Base-by-base conservation (phyloP, 2,113 vertebrate species). In the Poeciliopsis occidentalis region DNA sequence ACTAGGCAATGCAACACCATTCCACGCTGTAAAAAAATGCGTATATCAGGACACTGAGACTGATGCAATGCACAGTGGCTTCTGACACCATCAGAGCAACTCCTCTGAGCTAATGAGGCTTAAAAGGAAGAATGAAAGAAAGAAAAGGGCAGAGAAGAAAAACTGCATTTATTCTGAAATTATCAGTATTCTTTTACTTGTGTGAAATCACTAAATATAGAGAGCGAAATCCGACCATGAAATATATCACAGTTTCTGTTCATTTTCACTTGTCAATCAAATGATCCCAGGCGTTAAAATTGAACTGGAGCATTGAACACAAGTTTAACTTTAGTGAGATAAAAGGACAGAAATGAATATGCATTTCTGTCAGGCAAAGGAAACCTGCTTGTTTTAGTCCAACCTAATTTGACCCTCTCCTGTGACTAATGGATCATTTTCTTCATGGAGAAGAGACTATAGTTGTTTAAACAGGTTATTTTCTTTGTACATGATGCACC, bases 11-110 rank as follows among this genome's bases (percentile, higher is more conserved):
- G 60, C 30, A 72, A 65, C 44, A 47, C 39, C 72, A 64, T 31
- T 44, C 66, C 67, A 51, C 32, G 17, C 54, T 54, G 24, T 1
- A 31, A 67, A 39, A 39, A 37, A 29, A 12, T 62, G 63, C n/a
- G 24, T n/a, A 57, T 10, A 57, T 44, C 47, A 60, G 79, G 79
- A 67, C 61, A 24, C 17, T 12, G 31, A 26, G 32, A 5, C 2
- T 80, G 82, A 83, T 65, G 81, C 54, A 79, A 79, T 68, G 4
- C 26, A 10, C 41, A 61, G 44, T 44, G 66, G 71, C 67, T 68
- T 67, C 22, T 76, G 34, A 76, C 74, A 37, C 29, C 69, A 81
- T 67, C 51, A 17, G 7, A 71, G 31, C 12, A 37, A 22, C 67
- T 73, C 30, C 22, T 76, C 73, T 72, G 15, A 4, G 15, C 22